Conservation (phyloP, 2,797 vertebrate species). For the Melanogrammus aeglefinus region DNA sequence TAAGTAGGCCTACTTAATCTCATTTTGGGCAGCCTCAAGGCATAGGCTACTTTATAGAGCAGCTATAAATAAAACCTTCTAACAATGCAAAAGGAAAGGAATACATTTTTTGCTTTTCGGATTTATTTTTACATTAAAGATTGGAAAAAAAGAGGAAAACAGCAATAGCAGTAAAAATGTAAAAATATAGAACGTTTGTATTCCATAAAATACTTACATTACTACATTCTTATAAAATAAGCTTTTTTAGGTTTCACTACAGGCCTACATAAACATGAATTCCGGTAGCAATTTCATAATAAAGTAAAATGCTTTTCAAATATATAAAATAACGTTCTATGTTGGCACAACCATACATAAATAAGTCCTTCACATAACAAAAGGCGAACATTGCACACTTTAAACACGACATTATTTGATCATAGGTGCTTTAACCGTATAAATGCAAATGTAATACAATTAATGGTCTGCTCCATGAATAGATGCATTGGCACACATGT, state of each 20-base stretch:
- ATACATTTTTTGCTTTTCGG: too few relatives aligned
- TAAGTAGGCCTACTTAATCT: too few relatives aligned
- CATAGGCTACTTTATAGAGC: too few relatives aligned
- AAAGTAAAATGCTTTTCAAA: not conserved
- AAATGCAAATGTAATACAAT: not conserved
- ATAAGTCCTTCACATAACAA: not conserved
- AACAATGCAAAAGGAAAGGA: too few relatives aligned
- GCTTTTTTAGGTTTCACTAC: not conserved
- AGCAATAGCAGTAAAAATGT: not conserved
- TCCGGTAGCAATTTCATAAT: not conserved
- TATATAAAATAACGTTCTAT: not conserved
- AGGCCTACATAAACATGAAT: not conserved
- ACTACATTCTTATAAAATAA: not conserved
- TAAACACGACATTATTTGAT: not conserved
- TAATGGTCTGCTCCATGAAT: not conserved
- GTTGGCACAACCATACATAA: slow-evolving; percentile 1
- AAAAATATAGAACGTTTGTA: not conserved
- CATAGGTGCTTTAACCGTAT: not conserved
- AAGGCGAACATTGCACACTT: not conserved
- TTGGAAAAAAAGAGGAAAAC: not conserved
- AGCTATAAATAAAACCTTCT: too few relatives aligned
- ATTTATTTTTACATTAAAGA: too few relatives aligned
- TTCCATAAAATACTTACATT: not conserved
- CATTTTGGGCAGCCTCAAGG: too few relatives aligned
- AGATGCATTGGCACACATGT: not conserved